Base-by-base conservation (phyloP, 2,113 vertebrate species). In the Sisor rabdophorus region DNA sequence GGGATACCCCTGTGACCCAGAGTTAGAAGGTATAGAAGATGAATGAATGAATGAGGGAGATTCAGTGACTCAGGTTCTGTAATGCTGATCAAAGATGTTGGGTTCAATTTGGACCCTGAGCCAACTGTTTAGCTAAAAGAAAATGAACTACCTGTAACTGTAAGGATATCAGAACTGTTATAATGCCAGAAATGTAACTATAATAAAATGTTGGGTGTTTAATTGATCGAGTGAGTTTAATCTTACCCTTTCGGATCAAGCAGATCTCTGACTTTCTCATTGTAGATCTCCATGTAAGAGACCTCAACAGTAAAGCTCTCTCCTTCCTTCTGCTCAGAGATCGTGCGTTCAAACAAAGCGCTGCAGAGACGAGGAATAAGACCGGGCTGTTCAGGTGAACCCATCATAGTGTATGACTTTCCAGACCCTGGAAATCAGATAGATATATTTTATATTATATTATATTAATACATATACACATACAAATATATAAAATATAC, bases 211-310 rank as follows among this genome's bases (percentile, higher is more conserved):
- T 47, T 65, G 13, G 6, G 22, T 9, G 40, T 19, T 69, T 47
- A 30, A 24, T 22, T 48, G 64, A 67, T 67, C 40, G 17, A 22
- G 40, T 48, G 63, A 36, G n/a, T 10, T 22, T 3, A 40, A 52
- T 54, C 91, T n/a, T 89, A 98, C 96, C 97, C 96, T 93, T 98
- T 99, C 53, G 96, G 96, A 85, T 99, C 97, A 12, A 99, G 94
- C 60, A 99, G 95, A 80, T 99, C 97, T 81, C 97, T 88, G 84
- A 98, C 97, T 84, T 97, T 98, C 86, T 98, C 97, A 4, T 98
- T 98, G 87, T 98, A 99, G 82, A 99, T 99, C 91, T 99, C 97
- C 97, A 99, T 97, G 89, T 93, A 99, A 75, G 97, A 99, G 3
- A 98, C 97, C 87, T 99, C 97, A 2, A 98, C 94, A 73, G 97